Percentiles rank a stretch among this genome's conserved stretches.
phyloP scores from a whole-genome alignment of 2,888 invertebrate genomes.

The Julus scandinavius region DNA sequence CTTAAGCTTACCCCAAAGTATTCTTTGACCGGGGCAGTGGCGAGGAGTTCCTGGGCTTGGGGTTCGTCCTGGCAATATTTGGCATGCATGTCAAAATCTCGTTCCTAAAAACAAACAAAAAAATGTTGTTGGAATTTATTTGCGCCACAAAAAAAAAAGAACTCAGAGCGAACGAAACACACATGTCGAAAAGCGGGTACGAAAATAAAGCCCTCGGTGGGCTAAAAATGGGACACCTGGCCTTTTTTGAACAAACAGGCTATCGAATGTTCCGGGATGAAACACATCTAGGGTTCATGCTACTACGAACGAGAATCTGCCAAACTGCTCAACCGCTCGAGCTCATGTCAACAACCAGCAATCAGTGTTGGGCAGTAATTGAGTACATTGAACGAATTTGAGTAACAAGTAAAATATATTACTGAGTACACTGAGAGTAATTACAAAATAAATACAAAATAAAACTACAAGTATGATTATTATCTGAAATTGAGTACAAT shows the following conservation, averaged over 20 bases:
- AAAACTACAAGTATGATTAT: too few relatives aligned
- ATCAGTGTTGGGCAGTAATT: too few relatives aligned
- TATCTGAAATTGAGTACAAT: too few relatives aligned
- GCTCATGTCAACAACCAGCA: too few relatives aligned
- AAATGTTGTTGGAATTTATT: neutral
- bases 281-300: too few relatives aligned
- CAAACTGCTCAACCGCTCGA: too few relatives aligned
- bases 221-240: neutral
- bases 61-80: slow-evolving; percentile 89
- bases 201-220: neutral
- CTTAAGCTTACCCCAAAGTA: slow-evolving; percentile 80
- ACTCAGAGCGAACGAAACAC: neutral
- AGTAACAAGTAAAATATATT: too few relatives aligned
- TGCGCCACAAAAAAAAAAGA: too few relatives aligned
- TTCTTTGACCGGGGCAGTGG: slow-evolving; percentile 72
- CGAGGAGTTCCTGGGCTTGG: slow-evolving; percentile 81
- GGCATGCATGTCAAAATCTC: slow-evolving; percentile 94
- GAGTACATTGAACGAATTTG: too few relatives aligned
- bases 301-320: too few relatives aligned
- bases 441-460: too few relatives aligned
- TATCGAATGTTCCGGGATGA: neutral
- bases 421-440: too few relatives aligned
- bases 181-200: neutral
- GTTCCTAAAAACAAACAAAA: slow-evolving; percentile 71
- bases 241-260: neutral